A percentile compares a stretch with the other conserved stretches of the same genome.
These are phyloP conservation scores for Drosophila demipolita DNA, from an alignment of 2,888 invertebrate genomes.

Conservation along the genomic window DNA sequence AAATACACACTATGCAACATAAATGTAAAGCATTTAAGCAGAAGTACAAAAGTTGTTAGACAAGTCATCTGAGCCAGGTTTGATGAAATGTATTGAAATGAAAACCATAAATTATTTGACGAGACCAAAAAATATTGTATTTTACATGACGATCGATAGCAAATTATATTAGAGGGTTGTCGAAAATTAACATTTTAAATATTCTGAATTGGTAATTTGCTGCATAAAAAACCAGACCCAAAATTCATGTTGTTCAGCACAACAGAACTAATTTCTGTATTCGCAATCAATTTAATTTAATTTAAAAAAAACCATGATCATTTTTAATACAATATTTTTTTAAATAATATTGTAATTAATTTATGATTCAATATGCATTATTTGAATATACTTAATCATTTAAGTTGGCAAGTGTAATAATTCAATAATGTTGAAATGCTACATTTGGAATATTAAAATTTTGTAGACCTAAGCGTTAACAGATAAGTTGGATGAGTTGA, in stretches of 20 bases:
- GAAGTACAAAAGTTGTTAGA: not conserved
- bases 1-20: conserved; percentile 18
- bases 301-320: not conserved
- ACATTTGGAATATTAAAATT: not conserved
- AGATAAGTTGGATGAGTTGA: not conserved
- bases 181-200: not conserved
- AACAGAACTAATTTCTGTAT: not conserved
- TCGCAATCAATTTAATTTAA: no score
- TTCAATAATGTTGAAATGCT: not conserved
- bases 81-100: not conserved
- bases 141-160: not conserved
- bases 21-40: conserved; percentile 21
- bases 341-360: not conserved
- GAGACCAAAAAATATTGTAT: not conserved
- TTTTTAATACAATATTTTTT: not conserved
- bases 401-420: no score
- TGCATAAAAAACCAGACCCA: not conserved
- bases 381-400: not conserved
- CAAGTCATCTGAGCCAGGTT: not conserved
- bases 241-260: not conserved
- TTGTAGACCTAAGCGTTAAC: not conserved
- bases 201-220: not conserved
- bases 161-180: not conserved
- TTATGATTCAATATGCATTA: not conserved
- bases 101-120: not conserved